Percentiles rank a stretch among this genome's conserved stretches.
Evolutionary conservation across 37 sponge, comb jelly and placozoan genomes (phyloP).

Genomic region (Geodia barretti): DNA sequence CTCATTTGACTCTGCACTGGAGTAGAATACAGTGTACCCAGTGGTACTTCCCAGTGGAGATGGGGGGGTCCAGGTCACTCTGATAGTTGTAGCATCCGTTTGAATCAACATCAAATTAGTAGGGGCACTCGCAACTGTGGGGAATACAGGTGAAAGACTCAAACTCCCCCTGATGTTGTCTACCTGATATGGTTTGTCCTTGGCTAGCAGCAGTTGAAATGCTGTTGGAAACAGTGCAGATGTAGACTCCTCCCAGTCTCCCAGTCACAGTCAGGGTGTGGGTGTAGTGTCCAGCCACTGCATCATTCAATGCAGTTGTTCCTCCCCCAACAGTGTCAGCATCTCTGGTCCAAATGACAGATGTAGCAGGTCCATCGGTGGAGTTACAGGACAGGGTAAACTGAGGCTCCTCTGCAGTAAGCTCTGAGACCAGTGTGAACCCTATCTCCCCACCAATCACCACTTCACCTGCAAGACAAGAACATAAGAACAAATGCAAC

Average conservation of each 20-base stretch:
- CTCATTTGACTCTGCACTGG: not conserved
- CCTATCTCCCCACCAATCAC: not conserved
- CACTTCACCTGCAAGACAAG: not conserved
- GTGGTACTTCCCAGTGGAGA: not conserved
- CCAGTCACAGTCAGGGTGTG: slow-evolving; percentile 1
- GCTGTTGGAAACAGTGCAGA: not conserved
- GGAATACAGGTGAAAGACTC: not conserved
- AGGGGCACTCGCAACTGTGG: not conserved
- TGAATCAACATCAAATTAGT: not conserved
- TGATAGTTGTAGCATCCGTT: not conserved
- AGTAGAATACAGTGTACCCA: not conserved
- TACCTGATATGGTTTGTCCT: too few species aligned
- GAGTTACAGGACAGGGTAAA: not conserved
- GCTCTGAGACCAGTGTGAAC: not conserved
- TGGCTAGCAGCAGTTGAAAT: not conserved
- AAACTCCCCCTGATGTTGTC: too few species aligned
- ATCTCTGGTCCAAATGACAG: not conserved
- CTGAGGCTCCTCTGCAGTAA: not conserved
- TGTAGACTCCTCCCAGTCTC: not conserved
- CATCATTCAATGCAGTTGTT: not conserved
- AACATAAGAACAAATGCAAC: not conserved
- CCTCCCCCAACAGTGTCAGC: not conserved
- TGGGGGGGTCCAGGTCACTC: not conserved
- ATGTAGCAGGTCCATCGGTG: not conserved
- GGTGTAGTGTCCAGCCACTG: not conserved